Conservation (phyloP, 2,888 invertebrate species). For the Marasmarcha lunaedactyla region DNA sequence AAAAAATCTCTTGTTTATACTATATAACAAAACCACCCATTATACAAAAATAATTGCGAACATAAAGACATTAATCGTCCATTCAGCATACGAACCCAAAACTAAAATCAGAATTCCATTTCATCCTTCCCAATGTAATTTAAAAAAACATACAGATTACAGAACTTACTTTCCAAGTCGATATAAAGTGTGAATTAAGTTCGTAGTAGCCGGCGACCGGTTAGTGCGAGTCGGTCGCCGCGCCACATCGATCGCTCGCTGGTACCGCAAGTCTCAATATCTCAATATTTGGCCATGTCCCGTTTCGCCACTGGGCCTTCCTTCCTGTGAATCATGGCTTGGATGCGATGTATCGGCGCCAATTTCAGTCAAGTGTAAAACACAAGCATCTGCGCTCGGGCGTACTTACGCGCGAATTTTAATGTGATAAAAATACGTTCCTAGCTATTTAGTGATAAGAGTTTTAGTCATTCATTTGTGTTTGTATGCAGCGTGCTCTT, state of each 20-base stretch:
- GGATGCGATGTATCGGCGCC: conserved; percentile 27
- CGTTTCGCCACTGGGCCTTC: conserved; percentile 46
- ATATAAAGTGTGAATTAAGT: too few species aligned
- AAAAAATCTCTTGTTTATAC: too few species aligned
- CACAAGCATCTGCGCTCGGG: conserved; percentile 24
- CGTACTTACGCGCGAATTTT: not conserved
- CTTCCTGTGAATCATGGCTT: conserved; percentile 60
- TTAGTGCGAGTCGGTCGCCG: conserved; percentile 53
- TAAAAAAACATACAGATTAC: too few species aligned
- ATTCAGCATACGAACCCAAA: too few species aligned
- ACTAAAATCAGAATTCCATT: too few species aligned
- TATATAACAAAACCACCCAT: too few species aligned
- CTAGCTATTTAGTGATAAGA: not conserved
- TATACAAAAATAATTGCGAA: too few species aligned
- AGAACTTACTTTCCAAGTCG: too few species aligned
- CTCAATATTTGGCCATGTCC: conserved; percentile 45
- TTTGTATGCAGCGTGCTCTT: conserved; percentile 26
- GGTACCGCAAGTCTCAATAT: conserved; percentile 30
- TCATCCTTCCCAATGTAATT: too few species aligned
- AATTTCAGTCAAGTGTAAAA: conserved; percentile 40
- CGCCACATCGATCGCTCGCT: conserved; percentile 53
- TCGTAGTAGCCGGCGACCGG: conserved; percentile 16
- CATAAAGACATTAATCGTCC: too few species aligned
- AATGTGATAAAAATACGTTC: conserved; percentile 1
- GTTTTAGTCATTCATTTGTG: conserved; percentile 18